Base-by-base conservation (phyloP, 2,888 invertebrate genomes). In the Gasteruption jaculator region DNA sequence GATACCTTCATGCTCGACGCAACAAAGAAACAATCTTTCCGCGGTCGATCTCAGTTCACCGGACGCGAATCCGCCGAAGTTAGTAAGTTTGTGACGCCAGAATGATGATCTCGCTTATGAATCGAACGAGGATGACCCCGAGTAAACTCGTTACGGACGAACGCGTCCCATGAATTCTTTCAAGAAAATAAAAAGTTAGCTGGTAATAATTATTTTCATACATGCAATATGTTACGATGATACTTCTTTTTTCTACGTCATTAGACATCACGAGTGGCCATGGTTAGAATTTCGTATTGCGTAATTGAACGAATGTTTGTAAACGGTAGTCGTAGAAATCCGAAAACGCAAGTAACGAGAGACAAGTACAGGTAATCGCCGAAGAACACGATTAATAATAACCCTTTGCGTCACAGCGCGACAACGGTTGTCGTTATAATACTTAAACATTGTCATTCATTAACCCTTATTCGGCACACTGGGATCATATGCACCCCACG, bases 81-180 rank as follows among this genome's bases (percentile, higher is more conserved):
- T 91, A 64, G 88, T 90, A 71, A 86, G 88, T 63, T 87, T 90
- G 79, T 89, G 86, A 85, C 71, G 71, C 65, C 67, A 69, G 63
- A 66, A 63, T 8, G 56, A 62, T 2, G 27, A 45, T 5, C 16
- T 42, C 38, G 56, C 57, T 32, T 56, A 56, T 24, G 53, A 50
- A 40, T 58, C 59, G 12, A 54, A 54, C 38, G 56, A 63, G 22
- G 52, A 63, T 24, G 59, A 63, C 41, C 48, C 58, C 30, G 60
- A 63, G 47, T 60, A 47, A 59, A 47, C 11, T 14, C 18, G 7
- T 8, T 5, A 3, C 27, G 26, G n/a, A 5, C 4, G 27, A 7
- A 3, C 10, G 8, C n/a, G 10, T 10, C n/a, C n/a, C n/a, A n/a
- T n/a, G n/a, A n/a, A n/a, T n/a, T n/a, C n/a, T n/a, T n/a, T n/a